Evolutionary conservation across 2,797 vertebrate species (phyloP).

Genomic region (Leuciscus waleckii): DNA sequence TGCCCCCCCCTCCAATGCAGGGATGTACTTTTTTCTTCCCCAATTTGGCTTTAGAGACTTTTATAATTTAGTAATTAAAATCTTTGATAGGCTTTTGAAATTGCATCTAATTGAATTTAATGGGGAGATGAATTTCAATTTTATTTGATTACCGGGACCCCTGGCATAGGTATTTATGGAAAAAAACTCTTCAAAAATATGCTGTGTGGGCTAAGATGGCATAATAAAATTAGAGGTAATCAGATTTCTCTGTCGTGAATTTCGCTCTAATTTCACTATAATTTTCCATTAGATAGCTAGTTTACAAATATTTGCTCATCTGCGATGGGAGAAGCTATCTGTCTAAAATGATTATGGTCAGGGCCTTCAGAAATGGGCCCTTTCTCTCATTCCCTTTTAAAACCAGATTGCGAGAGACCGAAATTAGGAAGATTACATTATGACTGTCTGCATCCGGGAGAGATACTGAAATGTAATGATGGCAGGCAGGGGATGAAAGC

Average conservation of each 20-base stretch:
- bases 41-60: constrained; percentile 99
- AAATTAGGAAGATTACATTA: constrained; percentile 89
- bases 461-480: constrained; percentile 86
- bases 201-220: constrained; percentile 99
- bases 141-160: constrained; percentile 99
- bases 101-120: constrained; percentile 99
- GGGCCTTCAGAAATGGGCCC: constrained; percentile 86
- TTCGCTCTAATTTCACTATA: constrained; percentile 99
- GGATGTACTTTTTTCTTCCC: constrained; percentile 96
- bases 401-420: constrained; percentile 87
- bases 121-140: constrained; percentile 99
- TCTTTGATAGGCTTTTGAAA: constrained; percentile 99
- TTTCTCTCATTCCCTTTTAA: constrained; percentile 83
- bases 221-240: constrained; percentile 99
- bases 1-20: constrained; percentile 76
- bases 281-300: constrained; percentile 99
- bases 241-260: constrained; percentile 99
- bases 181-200: constrained; percentile 99
- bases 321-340: constrained; percentile 99
- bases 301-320: constrained; percentile 99
- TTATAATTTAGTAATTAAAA: constrained; percentile 99
- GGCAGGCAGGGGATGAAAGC: constrained; percentile 84
- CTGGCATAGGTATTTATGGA: constrained; percentile 99
- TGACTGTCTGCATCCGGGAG: constrained; percentile 87
- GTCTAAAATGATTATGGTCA: constrained; percentile 99